These are phyloP conservation scores for Cataglyphis altisquamis DNA, from an alignment of 2,888 invertebrate genomes.

Conservation along the genomic window DNA sequence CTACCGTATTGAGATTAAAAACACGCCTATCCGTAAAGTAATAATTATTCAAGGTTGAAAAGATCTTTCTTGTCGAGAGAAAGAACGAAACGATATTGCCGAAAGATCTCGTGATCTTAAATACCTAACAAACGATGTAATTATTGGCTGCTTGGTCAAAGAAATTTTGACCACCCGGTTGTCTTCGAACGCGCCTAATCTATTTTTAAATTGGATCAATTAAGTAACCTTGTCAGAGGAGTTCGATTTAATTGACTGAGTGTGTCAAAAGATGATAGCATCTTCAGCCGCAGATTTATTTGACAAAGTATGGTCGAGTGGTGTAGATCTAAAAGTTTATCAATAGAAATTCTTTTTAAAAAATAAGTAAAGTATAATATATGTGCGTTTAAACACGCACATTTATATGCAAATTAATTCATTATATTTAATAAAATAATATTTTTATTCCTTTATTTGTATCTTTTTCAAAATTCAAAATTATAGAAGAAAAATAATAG, in stretches of 20 bases:
- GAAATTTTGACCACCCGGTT: slow-evolving; percentile 35
- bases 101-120: slow-evolving; percentile 40
- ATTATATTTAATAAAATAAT: not conserved
- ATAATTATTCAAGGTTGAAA: slow-evolving; percentile 36
- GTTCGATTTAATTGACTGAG: slow-evolving; percentile 32
- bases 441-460: not conserved
- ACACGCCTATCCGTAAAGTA: not conserved
- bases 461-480: not conserved
- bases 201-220: slow-evolving; percentile 48
- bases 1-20: not conserved
- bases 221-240: slow-evolving; percentile 36
- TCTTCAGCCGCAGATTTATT: slow-evolving; percentile 35
- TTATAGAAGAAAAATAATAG: not conserved
- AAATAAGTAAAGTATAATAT: not conserved
- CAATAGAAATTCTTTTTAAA: not conserved
- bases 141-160: slow-evolving; percentile 20
- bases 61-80: not conserved
- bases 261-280: slow-evolving; percentile 34
- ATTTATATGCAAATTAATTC: slow-evolving; percentile 9
- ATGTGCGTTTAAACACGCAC: not conserved
- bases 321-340: not conserved
- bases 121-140: slow-evolving; percentile 32
- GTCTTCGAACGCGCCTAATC: slow-evolving; percentile 27
- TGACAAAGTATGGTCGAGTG: slow-evolving; percentile 11
- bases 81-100: slow-evolving; percentile 25